A percentile compares a stretch with the other conserved stretches of the same genome.
phyloP scores from a whole-genome alignment of 1,140 invertebrate species.

The Psilanteris sp. region DNA sequence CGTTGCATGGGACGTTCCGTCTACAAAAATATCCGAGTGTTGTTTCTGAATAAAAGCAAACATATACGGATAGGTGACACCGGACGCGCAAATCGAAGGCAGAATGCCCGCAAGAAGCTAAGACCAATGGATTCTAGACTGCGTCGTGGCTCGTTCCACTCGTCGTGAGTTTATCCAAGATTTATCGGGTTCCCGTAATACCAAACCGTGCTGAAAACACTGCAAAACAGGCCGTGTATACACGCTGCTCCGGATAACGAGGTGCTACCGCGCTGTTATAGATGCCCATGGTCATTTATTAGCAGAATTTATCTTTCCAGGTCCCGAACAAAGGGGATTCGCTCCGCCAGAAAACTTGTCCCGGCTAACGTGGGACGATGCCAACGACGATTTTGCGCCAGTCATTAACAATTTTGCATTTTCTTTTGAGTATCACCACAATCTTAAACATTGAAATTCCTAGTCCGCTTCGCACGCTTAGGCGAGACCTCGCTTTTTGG shows the following conservation, averaged over 20 bases:
- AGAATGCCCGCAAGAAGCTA: constrained; percentile 16
- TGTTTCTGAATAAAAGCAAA: constrained; percentile 41
- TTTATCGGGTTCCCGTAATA: constrained; percentile 77
- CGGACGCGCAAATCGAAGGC: constrained; percentile 41
- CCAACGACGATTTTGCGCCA: constrained; percentile 43
- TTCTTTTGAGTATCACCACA: constrained; percentile 59
- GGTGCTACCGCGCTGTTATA: constrained; percentile 76
- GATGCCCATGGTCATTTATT: constrained; percentile 76
- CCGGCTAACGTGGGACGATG: constrained; percentile 59
- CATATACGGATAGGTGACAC: constrained; percentile 46
- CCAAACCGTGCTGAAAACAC: constrained; percentile 76
- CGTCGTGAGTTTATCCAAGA: constrained; percentile 70
- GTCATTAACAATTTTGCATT: constrained; percentile 66
- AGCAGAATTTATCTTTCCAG: constrained; percentile 76
- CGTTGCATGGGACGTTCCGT: no score
- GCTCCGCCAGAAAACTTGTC: constrained; percentile 61
- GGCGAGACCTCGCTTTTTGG: constrained; percentile 20
- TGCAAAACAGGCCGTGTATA: constrained; percentile 73
- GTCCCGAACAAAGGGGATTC: constrained; percentile 73
- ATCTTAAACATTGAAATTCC: constrained; percentile 52
- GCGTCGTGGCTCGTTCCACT: constrained; percentile 53
- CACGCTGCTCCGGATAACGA: constrained; percentile 75
- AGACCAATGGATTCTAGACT: constrained; percentile 54
- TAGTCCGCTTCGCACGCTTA: constrained; percentile 49
- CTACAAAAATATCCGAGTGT: constrained; percentile 39